Percentiles rank a stretch among this genome's conserved stretches.
These are phyloP conservation scores for Didymodactylos carnosus DNA, from an alignment of 2,888 invertebrate genomes.

Conservation along the genomic window DNA sequence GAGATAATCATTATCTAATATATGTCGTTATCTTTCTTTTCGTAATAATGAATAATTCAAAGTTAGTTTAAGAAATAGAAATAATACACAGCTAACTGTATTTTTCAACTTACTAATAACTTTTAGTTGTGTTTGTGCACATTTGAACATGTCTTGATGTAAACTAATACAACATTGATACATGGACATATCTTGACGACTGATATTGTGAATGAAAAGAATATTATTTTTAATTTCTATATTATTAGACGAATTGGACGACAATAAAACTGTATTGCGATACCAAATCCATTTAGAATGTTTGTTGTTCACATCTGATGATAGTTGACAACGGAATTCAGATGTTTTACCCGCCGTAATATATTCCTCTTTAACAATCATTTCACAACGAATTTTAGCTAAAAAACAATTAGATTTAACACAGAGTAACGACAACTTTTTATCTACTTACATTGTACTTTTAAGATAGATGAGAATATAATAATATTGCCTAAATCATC, in stretches of 20 bases:
- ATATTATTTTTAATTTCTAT: too few species aligned
- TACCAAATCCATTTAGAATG: background rate
- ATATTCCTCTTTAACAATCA: background rate
- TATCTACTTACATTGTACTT: background rate
- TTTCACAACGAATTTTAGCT: background rate
- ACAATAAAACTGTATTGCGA: background rate
- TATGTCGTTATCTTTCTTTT: too few species aligned
- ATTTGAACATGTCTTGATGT: too few species aligned
- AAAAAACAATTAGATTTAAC: background rate
- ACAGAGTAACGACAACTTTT: background rate
- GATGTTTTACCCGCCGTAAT: background rate
- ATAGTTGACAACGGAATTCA: background rate
- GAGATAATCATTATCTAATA: too few species aligned
- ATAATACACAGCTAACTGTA: too few species aligned
- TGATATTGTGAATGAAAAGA: background rate
- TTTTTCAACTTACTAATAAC: background rate
- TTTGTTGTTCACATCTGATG: background rate
- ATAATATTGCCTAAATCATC: background rate
- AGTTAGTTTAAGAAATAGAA: too few species aligned
- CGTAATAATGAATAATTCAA: too few species aligned
- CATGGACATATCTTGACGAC: background rate
- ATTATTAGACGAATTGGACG: too few species aligned
- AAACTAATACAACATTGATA: conserved; percentile 2
- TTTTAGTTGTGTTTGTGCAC: background rate
- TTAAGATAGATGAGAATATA: background rate